These are phyloP conservation scores for Andrena fulva DNA, from an alignment of 2,888 invertebrate species.

Conservation along the genomic window DNA sequence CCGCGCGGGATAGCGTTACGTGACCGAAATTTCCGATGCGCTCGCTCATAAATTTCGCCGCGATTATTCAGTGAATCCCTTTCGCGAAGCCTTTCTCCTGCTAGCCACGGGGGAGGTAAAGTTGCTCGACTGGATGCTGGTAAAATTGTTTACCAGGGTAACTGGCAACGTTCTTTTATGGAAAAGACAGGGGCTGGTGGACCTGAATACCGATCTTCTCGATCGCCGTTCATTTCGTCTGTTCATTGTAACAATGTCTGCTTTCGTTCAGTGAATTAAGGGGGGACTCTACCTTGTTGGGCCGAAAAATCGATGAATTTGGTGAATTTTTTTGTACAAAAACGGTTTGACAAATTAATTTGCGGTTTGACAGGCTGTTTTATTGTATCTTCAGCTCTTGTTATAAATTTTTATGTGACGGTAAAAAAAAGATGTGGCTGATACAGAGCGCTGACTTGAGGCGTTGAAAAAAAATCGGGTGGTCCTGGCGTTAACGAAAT, in stretches of 20 bases:
- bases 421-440: too few species aligned
- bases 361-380: too few species aligned
- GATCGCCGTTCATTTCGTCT: neutral
- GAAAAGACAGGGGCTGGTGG: neutral
- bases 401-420: too few species aligned
- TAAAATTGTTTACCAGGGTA: slow-evolving; percentile 26
- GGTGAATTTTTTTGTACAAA: too few species aligned
- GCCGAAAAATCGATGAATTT: too few species aligned
- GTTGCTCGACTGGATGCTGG: slow-evolving; percentile 1
- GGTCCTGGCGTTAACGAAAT: too few species aligned
- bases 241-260: neutral
- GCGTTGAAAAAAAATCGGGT: too few species aligned
- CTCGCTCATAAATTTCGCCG: slow-evolving; percentile 57
- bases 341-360: too few species aligned
- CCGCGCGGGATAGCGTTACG: slow-evolving; percentile 61
- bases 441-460: too few species aligned
- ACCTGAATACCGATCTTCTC: neutral
- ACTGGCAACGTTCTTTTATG: neutral
- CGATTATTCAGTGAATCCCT: slow-evolving; percentile 58
- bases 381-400: too few species aligned
- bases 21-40: slow-evolving; percentile 68
- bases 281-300: too few species aligned
- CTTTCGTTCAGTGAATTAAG: neutral
- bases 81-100: slow-evolving; percentile 34
- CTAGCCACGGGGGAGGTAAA: neutral